Evolutionary conservation across 2,888 invertebrate genomes (phyloP), one percentile per base, ranked within the genome.

Genomic region (Drosophila aldrichi): DNA sequence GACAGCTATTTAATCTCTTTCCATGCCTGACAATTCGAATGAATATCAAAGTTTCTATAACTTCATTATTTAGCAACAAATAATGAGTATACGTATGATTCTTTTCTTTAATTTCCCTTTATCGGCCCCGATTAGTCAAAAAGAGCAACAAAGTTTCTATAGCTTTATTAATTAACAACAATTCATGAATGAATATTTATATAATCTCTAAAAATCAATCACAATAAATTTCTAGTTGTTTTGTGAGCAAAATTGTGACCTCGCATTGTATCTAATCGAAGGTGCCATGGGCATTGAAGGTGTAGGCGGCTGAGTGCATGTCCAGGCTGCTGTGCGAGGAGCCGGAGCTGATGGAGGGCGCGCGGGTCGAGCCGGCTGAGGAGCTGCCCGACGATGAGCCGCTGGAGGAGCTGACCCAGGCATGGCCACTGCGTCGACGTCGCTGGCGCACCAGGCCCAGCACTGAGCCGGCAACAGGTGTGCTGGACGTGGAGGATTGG

Each of bases 381-480:
- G 84, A 83, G 63, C 76, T 74, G 12, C 69, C 71, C 0, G 84
- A 81, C 16, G 84, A 86, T 16, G 56, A 56, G 3, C 78, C 78
- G 22, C 88, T 91, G 16, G 87, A 88, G 1, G 90, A 88, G 8
- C 85, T 88, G 3, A 77, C 74, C 82, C 90, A 88, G 32, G 84
- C 90, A 44, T 82, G 88, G 0, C 81, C 77, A 43, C 71, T 82
- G 44, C 79, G 81, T 1, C 81, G 75, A 1, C 90, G 66, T 1
- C 79, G 68, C 36, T 86, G 86, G 7, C 91, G 77, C 6, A 90
- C 91, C 22, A 91, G 59, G 0, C 87, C 85, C 25, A 92, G 48
- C 1, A 91, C 90, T 0, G 91, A 90, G 22, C 92, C 92, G 1
- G 88, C 88, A 3, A 92, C 84, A 0, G 89, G 88, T 3, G 85